Evolutionary conservation across 2,888 invertebrate species (phyloP), one percentile per base, ranked within the genome.

Genomic region (Myopa tessellatipennis): DNA sequence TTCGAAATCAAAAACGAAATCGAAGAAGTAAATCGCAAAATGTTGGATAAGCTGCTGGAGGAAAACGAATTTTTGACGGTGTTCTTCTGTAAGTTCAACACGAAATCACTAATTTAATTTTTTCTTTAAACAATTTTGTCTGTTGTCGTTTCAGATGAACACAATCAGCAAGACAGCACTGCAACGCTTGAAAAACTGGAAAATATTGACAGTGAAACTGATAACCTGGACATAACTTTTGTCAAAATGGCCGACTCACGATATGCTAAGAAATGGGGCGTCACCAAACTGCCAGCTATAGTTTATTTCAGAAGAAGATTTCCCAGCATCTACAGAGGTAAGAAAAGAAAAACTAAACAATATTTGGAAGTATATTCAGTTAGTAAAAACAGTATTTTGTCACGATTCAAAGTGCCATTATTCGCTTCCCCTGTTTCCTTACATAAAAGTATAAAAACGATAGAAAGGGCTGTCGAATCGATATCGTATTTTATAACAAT

Each of bases 1-100:
- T 97, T 97, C 90, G 97, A 97, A 90, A 94, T 97, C 75, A 97
- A 96, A 91, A 97, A 97, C 87, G 97, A 97, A 92, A 98, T 98
- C 85, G 98, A 98, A 88, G 98, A 98, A 88, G 98, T 98, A 10
- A 98, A 98, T 89, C 93, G 96, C 80, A 97, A 98, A 90, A 98
- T 98, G 96, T 91, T 98, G 85, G 97, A 98, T 86, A 98, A 98
- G 90, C 90, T 98, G 34, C 90, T 98, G 74, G 96, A 97, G 82
- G 98, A 98, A 88, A 97, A 97, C 85, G 98, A 98, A 90, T 98
- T 97, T 87, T 91, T 98, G 72, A 95, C 97, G 7, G 97, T 98
- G 75, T 98, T 95, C 88, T 98, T 98, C 89, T 98, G 98, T 98
- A 91, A 93, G 95, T 92, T 38, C 61, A 5, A 60, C 14, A 1